Evolutionary conservation across 1,140 invertebrate species (phyloP), one percentile per base, ranked within the genome.

Genomic region (Antheraea pernyi): DNA sequence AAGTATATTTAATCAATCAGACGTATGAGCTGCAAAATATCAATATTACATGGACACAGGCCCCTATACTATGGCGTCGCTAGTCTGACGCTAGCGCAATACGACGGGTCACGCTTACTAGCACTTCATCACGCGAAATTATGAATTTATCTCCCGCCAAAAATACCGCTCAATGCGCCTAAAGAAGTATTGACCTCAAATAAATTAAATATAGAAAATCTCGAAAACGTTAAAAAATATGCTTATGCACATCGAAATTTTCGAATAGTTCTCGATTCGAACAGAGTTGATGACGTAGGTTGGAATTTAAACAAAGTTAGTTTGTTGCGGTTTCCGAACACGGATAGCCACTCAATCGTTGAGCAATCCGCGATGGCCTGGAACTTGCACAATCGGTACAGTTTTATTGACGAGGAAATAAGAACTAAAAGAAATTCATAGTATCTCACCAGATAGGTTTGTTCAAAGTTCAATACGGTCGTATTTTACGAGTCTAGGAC

Each of bases 291-390:
- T 53, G 46, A 62, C 64, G 70, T 73, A 74, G 71, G 72, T 76
- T 76, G 68, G 76, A 80, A 81, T 81, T 83, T 79, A 76, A 78
- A 76, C 72, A 83, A 81, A 83, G 77, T 83, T 79, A 83, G 81
- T 83, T 79, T 76, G 79, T 76, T 77, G 77, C 76, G 79, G 76
- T 68, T 74, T 77, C 72, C 67, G 76, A 73, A 79, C 77, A 79
- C 74, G 73, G 75, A 72, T 76, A 75, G 75, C 76, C 79, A 80
- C 76, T 79, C 75, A 70, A 80, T 77, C 71, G 76, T 73, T 66
- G 74, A 77, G 71, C 79, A 73, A 73, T 74, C 36, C n/a, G 19
- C 30, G 61, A 63, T 19, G 11, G 61, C 30, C 22, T 63, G 30
- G 22, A 63, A 63, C n/a, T 65, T 65, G 64, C 39, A 36, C 10